These are phyloP conservation scores for Micromussa lordhowensis DNA, from an alignment of 92 coral and sea anemone genomes.

Conservation along the genomic window DNA sequence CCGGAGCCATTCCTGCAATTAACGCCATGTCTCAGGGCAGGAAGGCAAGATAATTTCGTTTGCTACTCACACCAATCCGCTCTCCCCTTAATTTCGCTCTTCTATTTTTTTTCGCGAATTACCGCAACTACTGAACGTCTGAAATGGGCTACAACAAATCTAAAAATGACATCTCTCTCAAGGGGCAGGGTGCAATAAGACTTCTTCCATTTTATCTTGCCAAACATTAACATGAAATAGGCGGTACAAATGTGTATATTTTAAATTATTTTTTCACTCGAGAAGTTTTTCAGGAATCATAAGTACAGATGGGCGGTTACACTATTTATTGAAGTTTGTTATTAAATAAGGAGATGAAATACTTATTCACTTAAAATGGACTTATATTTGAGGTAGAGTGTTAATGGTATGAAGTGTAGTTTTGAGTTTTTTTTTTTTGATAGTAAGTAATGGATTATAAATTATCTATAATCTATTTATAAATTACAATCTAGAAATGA, in stretches of 20 bases:
- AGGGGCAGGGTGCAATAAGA: background rate
- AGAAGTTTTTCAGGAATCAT: background rate
- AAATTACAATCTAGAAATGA: background rate
- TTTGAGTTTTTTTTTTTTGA: too few relatives aligned
- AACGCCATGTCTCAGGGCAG: too few relatives aligned
- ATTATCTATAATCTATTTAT: too few relatives aligned
- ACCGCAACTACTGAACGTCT: too few relatives aligned
- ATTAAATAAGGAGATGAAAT: background rate
- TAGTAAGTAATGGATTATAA: background rate
- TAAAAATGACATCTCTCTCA: too few relatives aligned
- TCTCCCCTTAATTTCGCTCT: too few relatives aligned
- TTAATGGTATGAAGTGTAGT: background rate
- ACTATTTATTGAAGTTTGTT: background rate
- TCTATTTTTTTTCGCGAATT: too few relatives aligned
- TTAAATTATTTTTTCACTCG: slow-evolving; percentile 4
- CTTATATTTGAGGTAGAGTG: background rate
- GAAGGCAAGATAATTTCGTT: too few relatives aligned
- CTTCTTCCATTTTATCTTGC: background rate
- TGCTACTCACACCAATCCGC: too few relatives aligned
- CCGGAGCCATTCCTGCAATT: too few relatives aligned
- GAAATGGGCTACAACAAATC: too few relatives aligned
- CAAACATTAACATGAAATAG: background rate
- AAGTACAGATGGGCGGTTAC: background rate
- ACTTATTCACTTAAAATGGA: background rate
- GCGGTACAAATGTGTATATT: background rate